A percentile compares a stretch with the other conserved stretches of the same genome.
phyloP scores from a whole-genome alignment of 1,140 invertebrate species.

The Aphaenogaster ashmeadi region DNA sequence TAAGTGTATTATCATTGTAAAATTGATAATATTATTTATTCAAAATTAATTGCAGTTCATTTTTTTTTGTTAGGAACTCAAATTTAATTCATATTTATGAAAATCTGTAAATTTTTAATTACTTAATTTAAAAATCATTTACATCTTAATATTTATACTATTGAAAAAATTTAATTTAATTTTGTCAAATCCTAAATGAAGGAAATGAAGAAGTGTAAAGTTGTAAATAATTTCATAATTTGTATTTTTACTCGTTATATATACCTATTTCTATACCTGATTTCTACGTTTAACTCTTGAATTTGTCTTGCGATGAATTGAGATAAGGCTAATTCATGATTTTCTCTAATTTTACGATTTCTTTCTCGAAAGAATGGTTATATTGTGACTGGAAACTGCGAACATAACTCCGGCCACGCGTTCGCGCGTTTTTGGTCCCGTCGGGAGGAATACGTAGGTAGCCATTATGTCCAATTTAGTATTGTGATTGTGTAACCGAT shows the following conservation, averaged over 20 bases:
- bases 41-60: background rate
- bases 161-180: background rate
- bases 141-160: background rate
- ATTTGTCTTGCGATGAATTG: background rate
- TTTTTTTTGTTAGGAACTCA: background rate
- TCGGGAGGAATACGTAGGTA: slow-evolving; percentile 79
- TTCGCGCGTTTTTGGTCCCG: slow-evolving; percentile 73
- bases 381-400: background rate
- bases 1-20: slow-evolving; percentile 2
- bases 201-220: background rate
- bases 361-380: slow-evolving; percentile 71
- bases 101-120: background rate
- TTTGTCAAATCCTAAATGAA: slow-evolving; percentile 9
- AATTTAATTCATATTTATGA: slow-evolving; percentile 9
- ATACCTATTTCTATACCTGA: background rate
- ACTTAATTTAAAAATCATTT: background rate
- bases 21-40: background rate
- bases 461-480: slow-evolving; percentile 86
- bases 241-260: background rate
- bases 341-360: slow-evolving; percentile 51
- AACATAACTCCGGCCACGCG: slow-evolving; percentile 31
- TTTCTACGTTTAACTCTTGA: background rate
- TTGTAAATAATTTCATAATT: background rate
- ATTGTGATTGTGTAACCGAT: slow-evolving; percentile 87
- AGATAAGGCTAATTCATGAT: slow-evolving; percentile 12